These are phyloP conservation scores for Pristionchus entomophagus DNA, from an alignment of 2,888 invertebrate species.

Conservation along the genomic window DNA sequence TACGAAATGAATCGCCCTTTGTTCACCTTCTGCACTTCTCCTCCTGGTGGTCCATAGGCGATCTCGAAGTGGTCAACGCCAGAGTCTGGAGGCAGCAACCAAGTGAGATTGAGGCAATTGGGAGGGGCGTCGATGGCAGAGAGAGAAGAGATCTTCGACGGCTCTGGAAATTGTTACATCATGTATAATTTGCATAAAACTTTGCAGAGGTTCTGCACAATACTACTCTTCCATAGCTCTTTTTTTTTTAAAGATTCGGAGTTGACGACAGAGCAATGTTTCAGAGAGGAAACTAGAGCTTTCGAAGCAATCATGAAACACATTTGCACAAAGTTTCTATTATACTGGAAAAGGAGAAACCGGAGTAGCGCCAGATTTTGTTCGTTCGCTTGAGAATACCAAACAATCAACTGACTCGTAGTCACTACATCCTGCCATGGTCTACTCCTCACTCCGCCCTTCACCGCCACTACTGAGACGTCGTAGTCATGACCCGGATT, in stretches of 20 bases:
- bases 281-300: neutral
- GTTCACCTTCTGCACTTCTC: slow-evolving; percentile 56
- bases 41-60: slow-evolving; percentile 59
- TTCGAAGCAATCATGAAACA: neutral
- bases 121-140: slow-evolving; percentile 65
- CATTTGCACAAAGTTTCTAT: no score
- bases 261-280: neutral
- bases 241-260: no score
- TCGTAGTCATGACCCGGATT: slow-evolving; percentile 73
- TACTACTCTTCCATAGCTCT: no score
- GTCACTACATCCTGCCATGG: slow-evolving; percentile 72
- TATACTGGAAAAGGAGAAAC: no score
- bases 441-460: slow-evolving; percentile 67
- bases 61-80: slow-evolving; percentile 68
- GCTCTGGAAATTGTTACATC: slow-evolving; percentile 52
- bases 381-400: no score
- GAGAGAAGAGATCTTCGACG: slow-evolving; percentile 57
- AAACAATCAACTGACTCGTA: slow-evolving; percentile 69
- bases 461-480: slow-evolving; percentile 68
- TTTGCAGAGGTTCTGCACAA: neutral
- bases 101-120: slow-evolving; percentile 67
- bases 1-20: no score
- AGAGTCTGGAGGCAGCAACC: slow-evolving; percentile 63
- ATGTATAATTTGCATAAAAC: no score
- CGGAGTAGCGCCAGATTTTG: no score